Evolutionary conservation across 2,888 invertebrate genomes (phyloP), one percentile per base, ranked within the genome.

Genomic region (Latrodectus elegans): DNA sequence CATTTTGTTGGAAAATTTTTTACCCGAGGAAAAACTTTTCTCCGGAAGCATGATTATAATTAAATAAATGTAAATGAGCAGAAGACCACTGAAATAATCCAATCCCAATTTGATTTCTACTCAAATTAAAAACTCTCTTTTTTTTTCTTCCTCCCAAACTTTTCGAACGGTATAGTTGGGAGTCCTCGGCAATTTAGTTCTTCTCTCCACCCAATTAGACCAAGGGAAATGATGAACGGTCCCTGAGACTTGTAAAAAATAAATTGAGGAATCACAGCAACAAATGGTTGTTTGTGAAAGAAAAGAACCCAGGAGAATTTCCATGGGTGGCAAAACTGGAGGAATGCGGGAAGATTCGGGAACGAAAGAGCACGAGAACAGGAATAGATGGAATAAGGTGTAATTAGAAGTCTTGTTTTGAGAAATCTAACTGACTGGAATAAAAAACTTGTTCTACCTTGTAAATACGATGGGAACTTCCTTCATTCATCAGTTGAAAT

Each of bases 351-450:
- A 55, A 74, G 22, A n/a, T 38, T 51, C 60, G 17, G 60, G 71
- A 64, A 51, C 26, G 49, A 17, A 26, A 14, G 22, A 14, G 10
- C 15, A 55, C 11, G 55, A 15, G 15, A 55, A 55, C 51, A 55
- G 15, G 70, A 70, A 10, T 38, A 52, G 53, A 55, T 8, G 12
- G 53, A 49, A 71, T 49, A 71, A 71, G 9, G 67, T 77, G 49
- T 79, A 79, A 79, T 79, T 79, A 79, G 79, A 79, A 79, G 51
- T 60, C 49, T 80, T 71, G 79, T 80, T 80, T 80, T 22, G 38
- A 52, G 17, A 17, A 77, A 67, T 67, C 52, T 15, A 67, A 49
- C 55, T 11, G 55, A 78, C 60, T 51, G 60, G 60, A 80, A 72
- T 80, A 80, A 26, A 70, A n/a, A 53, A 9, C 73, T 74, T 22